Evolutionary conservation across 2,888 invertebrate genomes (phyloP).

Genomic region (Megamerina dolium): DNA sequence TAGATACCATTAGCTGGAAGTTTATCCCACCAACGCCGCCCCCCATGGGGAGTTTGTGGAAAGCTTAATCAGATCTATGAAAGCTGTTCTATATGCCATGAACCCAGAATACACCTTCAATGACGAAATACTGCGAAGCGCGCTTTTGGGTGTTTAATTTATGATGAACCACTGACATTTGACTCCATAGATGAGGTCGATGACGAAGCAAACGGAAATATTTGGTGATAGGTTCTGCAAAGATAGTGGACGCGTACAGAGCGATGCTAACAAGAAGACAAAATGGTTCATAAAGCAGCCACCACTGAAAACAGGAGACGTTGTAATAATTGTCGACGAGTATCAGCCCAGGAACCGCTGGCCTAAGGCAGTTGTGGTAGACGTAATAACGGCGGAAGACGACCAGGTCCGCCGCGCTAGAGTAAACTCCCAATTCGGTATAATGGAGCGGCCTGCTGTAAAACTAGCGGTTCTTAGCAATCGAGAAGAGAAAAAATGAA

Average conservation of each 20-base stretch:
- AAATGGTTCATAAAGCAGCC: slow-evolving; percentile 6
- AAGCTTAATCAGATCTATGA: too few species aligned
- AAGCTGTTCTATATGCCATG: too few species aligned
- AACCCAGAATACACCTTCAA: too few species aligned
- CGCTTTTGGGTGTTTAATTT: slow-evolving; percentile 16
- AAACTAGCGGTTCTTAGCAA: slow-evolving; percentile 15
- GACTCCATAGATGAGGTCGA: slow-evolving; percentile 15
- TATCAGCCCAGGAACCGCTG: too few species aligned
- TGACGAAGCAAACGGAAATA: slow-evolving; percentile 17
- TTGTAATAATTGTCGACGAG: slow-evolving; percentile 5
- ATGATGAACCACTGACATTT: slow-evolving; percentile 19
- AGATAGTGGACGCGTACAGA: slow-evolving; percentile 16
- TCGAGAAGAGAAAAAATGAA: too few species aligned
- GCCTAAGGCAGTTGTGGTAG: too few species aligned
- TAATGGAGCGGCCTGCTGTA: slow-evolving; percentile 9
- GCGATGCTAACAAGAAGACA: too few species aligned
- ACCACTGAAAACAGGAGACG: slow-evolving; percentile 2
- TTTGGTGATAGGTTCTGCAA: slow-evolving; percentile 15
- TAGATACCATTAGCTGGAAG: not conserved
- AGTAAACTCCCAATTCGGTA: slow-evolving; percentile 8
- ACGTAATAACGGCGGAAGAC: slow-evolving; percentile 11
- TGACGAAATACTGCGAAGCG: too few species aligned
- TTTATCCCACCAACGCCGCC: not conserved
- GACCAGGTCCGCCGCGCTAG: slow-evolving; percentile 13
- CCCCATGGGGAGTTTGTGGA: too few species aligned